Conservation (phyloP, 2,888 invertebrate genomes). For the Acronicta psi region DNA sequence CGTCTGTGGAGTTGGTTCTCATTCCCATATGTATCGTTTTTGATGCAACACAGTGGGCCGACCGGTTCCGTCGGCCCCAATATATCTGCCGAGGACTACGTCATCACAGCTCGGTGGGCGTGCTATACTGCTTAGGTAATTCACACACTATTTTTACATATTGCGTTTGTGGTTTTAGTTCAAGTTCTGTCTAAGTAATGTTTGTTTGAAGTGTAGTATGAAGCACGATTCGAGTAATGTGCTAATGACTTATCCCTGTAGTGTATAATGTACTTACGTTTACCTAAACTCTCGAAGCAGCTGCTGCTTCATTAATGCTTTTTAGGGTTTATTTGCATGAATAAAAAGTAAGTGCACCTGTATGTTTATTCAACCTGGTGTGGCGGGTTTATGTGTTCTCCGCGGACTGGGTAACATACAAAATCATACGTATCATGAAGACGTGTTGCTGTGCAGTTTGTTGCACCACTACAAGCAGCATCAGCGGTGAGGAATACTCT, state of each 20-base stretch:
- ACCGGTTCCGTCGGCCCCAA: slow-evolving; percentile 80
- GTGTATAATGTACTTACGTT: slow-evolving; percentile 10
- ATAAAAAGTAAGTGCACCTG: neutral
- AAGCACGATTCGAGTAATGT: slow-evolving; percentile 11
- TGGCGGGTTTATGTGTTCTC: neutral
- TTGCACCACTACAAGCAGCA: neutral
- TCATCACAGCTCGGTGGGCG: slow-evolving; percentile 65
- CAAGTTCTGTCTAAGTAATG: slow-evolving; percentile 34
- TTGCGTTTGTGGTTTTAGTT: slow-evolving; percentile 26
- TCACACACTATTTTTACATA: slow-evolving; percentile 34
- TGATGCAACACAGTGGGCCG: slow-evolving; percentile 77
- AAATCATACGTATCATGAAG: neutral
- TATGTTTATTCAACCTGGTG: neutral
- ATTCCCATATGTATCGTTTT: slow-evolving; percentile 73
- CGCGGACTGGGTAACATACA: neutral
- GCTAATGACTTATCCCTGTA: slow-evolving; percentile 28
- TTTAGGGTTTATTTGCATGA: neutral
- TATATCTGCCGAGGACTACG: slow-evolving; percentile 67
- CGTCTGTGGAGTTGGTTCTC: slow-evolving; percentile 55
- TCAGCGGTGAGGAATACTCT: neutral
- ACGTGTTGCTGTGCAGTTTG: neutral
- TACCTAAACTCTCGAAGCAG: slow-evolving; percentile 6
- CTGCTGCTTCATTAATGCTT: slow-evolving; percentile 2
- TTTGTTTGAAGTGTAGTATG: slow-evolving; percentile 24
- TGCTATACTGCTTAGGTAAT: slow-evolving; percentile 58